phyloP scores from a whole-genome alignment of 1,140 invertebrate genomes.

The Drosophila willistoni region DNA sequence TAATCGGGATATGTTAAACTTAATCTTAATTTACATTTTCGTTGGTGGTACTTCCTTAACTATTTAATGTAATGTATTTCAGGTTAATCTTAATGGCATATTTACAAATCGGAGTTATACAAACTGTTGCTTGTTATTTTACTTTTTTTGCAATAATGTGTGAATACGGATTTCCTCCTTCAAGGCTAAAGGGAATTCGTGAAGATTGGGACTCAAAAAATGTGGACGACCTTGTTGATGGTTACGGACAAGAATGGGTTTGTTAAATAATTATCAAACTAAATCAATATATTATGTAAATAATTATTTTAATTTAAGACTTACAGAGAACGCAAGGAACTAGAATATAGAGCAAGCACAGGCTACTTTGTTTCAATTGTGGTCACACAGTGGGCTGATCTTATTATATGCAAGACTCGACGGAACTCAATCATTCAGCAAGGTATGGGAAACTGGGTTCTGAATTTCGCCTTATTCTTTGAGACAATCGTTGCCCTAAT shows the following conservation, averaged over 20 bases:
- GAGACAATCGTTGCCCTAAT: constrained; percentile 88
- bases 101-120: constrained; percentile 99
- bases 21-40: no score
- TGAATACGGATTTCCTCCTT: constrained; percentile 97
- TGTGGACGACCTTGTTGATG: constrained; percentile 97
- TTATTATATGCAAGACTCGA: constrained; percentile 94
- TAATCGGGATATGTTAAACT: no score
- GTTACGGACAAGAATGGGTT: constrained; percentile 99
- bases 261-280: background rate
- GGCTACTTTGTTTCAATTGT: constrained; percentile 86
- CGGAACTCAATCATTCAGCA: constrained; percentile 92
- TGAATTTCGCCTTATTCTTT: constrained; percentile 91
- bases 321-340: constrained; percentile 89
- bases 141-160: constrained; percentile 99
- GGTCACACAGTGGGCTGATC: constrained; percentile 91
- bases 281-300: no score
- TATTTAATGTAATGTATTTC: background rate
- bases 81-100: constrained; percentile 98
- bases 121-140: constrained; percentile 99
- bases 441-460: constrained; percentile 89
- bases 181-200: constrained; percentile 92
- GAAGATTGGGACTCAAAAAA: constrained; percentile 97
- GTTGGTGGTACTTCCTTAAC: no score
- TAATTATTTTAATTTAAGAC: constrained; percentile 76
- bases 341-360: constrained; percentile 90